Evolutionary conservation across 2,888 invertebrate species (phyloP).

Genomic region (Phengaris alcon): DNA sequence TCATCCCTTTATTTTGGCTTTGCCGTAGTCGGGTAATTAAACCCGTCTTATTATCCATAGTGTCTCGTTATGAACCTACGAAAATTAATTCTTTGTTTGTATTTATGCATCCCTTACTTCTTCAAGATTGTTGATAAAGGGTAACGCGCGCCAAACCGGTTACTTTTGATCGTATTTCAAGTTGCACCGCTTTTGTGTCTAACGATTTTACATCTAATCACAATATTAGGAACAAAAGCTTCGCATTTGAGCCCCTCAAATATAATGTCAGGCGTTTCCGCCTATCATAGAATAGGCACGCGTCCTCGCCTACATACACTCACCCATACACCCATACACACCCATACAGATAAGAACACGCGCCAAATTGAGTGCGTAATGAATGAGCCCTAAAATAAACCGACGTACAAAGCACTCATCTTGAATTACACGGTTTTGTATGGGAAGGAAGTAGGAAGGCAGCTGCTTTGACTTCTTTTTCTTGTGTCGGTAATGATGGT

Average conservation of each 20-base stretch:
- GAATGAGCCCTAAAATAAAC: constrained; percentile 73
- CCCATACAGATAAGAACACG: constrained; percentile 69
- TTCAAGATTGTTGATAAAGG: not conserved
- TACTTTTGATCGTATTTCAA: not conserved
- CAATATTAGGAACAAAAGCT: constrained; percentile 23
- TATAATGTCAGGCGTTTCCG: constrained; percentile 43
- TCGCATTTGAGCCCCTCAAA: constrained; percentile 30
- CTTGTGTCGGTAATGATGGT: constrained; percentile 72
- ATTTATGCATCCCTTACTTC: not conserved
- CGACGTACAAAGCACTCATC: constrained; percentile 62
- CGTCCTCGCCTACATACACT: constrained; percentile 45
- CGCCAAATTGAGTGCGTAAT: constrained; percentile 73
- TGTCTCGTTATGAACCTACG: not conserved
- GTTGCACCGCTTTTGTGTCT: constrained; percentile 7
- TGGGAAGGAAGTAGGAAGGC: constrained; percentile 74
- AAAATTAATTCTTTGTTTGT: not conserved
- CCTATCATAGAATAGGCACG: constrained; percentile 46
- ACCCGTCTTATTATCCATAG: not conserved
- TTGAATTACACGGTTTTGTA: constrained; percentile 75
- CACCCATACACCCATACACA: constrained; percentile 47
- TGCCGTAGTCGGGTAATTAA: not conserved
- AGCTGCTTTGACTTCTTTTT: constrained; percentile 72
- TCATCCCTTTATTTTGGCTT: too few relatives aligned
- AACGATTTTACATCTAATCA: constrained; percentile 22
- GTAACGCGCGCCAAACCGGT: constrained; percentile 5